Base-by-base conservation (phyloP, 1,140 invertebrate genomes). In the Drosophila ironensis region DNA sequence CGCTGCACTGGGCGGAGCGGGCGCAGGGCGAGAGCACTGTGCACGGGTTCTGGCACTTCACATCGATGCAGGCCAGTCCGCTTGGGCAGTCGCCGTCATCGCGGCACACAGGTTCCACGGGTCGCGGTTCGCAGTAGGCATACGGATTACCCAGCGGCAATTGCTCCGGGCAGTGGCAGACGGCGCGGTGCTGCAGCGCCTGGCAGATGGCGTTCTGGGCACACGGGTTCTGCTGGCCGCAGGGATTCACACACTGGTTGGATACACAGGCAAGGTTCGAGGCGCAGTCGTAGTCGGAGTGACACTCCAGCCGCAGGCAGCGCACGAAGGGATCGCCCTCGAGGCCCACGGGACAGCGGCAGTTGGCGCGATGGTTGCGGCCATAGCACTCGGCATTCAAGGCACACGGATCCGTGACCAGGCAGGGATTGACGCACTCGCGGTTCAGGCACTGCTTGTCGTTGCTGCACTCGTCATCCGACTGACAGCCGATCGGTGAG, bases 301-400 rank as follows among this genome's bases (percentile, higher is more conserved):
- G 94, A 77, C 96, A 97, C 90, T 97, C 95, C 2, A 94, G 91
- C n/a, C 94, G 92, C 82, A 95, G 93, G 87, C 96, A 97, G 60
- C 92, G 92, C 2, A 93, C 92, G 60, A 95, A 94, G 12, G 96
- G 95, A 91, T 96, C 94, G 69, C 96, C 96, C 56, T 92, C 90
- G 25, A 92, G 91, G 14, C 95, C 95, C 11, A 92, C 72, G 11
- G 93, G 93, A 80, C 96, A 97, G 76, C 93, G 92, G 74, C 96
- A 97, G 14, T 93, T 92, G 0, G 95, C 92, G 44, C 93, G 92
- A 88, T 97, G 95, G 72, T 94, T 93, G 16, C 93, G 92, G 3
- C 95, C 95, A 51, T 93, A 95, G 77, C 96, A 97, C 88, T 96
- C 94, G 0, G 96, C 96, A 70, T 95, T 96, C 20, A 94, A 92